Base-by-base conservation (phyloP, 1,140 invertebrate genomes). In the Helicoverpa zea region DNA sequence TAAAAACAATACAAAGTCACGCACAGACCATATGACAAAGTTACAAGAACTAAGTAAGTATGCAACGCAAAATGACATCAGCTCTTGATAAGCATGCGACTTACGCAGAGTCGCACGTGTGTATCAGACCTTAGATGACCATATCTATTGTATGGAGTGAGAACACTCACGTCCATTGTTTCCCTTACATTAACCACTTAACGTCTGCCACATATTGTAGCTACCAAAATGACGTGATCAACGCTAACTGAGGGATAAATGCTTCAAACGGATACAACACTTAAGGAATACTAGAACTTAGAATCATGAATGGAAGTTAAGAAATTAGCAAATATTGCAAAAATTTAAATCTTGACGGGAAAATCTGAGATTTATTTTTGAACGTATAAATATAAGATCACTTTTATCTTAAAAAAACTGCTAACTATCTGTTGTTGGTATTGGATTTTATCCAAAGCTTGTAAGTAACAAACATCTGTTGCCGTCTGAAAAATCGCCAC, bases 141-240 rank as follows among this genome's bases (percentile, higher is more conserved):
- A 43, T 47, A 74, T 59, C 51, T 47, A 43, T 73, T 30, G 23
- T 74, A 47, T 74, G 30, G 43, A 59, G 2, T 12, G 43, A 75
- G 30, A 47, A 61, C 73, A 49, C 18, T 54, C 68, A 51, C 5
- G 30, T 80, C 66, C 79, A 86, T 83, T 87, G 86, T 88, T 86
- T 87, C 83, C 82, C 72, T 83, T 80, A 77, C 72, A 88, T 87
- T 87, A 88, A 84, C 85, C 87, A 88, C 87, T 87, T 86, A 84
- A 61, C 78, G 64, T 68, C n/a, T 68, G 23, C 35, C 78, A 56
- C 56, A 49, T 81, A 54, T 49, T 51, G 49, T 81, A 56, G 43
- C 66, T 72, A 13, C 18, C n/a, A 10, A 68, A 80, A 63, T 84
- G 78, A 82, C 80, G 81, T 79, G 30, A 81, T 61, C 81, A 75